phyloP scores from a whole-genome alignment of 2,888 invertebrate species.

The Melitaea athalia region DNA sequence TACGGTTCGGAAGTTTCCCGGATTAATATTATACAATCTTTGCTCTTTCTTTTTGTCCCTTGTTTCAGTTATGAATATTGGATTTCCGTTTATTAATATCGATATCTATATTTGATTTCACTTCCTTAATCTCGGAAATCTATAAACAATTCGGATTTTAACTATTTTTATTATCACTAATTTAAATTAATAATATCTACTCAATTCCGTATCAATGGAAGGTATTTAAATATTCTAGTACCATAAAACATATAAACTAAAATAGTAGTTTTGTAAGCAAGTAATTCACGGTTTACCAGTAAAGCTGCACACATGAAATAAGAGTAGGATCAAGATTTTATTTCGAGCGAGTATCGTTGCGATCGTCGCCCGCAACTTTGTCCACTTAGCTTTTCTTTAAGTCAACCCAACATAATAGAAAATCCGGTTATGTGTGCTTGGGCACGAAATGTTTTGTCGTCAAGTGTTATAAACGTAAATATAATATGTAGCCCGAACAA shows the following conservation, averaged over 20 bases:
- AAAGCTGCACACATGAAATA: constrained; percentile 56
- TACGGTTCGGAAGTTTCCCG: constrained; percentile 64
- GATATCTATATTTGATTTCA: constrained; percentile 25
- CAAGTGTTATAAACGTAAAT: constrained; percentile 26
- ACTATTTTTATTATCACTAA: no score
- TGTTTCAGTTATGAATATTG: constrained; percentile 51
- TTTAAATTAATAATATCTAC: no score
- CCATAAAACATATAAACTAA: neutral
- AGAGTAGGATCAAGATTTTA: constrained; percentile 62
- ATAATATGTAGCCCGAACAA: constrained; percentile 28
- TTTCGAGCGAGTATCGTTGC: constrained; percentile 52
- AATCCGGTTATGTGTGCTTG: constrained; percentile 44
- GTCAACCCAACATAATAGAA: constrained; percentile 63
- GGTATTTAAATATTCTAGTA: no score
- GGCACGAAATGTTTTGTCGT: constrained; percentile 37
- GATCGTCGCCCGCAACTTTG: constrained; percentile 61
- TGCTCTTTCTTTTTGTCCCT: constrained; percentile 49
- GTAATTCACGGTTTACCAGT: constrained; percentile 9
- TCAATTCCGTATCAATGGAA: no score
- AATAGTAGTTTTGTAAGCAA: neutral
- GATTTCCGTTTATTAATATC: constrained; percentile 42
- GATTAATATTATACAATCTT: constrained; percentile 71
- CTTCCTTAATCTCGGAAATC: constrained; percentile 6
- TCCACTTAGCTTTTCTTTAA: constrained; percentile 62
- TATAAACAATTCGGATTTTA: neutral